These are phyloP conservation scores for Philhelius pedissequus DNA, from an alignment of 2,888 invertebrate genomes.

Conservation along the genomic window DNA sequence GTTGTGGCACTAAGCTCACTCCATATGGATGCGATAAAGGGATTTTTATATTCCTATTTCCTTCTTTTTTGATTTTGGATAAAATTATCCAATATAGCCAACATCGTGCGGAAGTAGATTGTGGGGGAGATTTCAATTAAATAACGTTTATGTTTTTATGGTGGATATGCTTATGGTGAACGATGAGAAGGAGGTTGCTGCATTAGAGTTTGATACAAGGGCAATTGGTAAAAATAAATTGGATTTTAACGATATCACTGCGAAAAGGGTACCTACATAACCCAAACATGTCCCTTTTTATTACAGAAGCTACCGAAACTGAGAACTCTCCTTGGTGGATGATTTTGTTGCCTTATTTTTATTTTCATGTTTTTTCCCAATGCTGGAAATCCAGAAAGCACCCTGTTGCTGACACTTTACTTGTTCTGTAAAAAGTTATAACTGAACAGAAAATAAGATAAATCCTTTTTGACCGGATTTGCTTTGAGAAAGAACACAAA, in stretches of 20 bases:
- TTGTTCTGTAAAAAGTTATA: conserved; percentile 7
- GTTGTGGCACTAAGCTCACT: conserved; percentile 60
- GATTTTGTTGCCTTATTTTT: background rate
- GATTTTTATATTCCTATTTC: conserved; percentile 14
- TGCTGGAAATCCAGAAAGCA: conserved; percentile 48
- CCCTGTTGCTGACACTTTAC: conserved; percentile 66
- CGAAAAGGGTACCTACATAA: background rate
- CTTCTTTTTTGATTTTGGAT: conserved; percentile 10
- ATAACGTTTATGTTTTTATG: conserved; percentile 63
- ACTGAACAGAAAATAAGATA: background rate
- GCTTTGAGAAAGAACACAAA: conserved; percentile 9
- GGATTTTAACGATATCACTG: conserved; percentile 65
- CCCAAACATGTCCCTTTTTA: background rate
- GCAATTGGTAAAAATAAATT: conserved; percentile 67
- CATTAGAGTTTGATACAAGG: conserved; percentile 60
- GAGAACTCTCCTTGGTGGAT: background rate
- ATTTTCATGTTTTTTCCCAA: conserved; percentile 21
- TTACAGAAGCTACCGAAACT: background rate
- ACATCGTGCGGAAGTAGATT: background rate
- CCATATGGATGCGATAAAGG: conserved; percentile 50
- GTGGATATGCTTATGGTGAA: conserved; percentile 33
- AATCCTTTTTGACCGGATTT: conserved; percentile 11
- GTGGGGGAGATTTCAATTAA: conserved; percentile 60
- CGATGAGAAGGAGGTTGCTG: conserved; percentile 22
- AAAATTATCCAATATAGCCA: conserved; percentile 15